Evolutionary conservation across 1,140 invertebrate genomes (phyloP), one percentile per base, ranked within the genome.

Genomic region (Bradynema listronoti): DNA sequence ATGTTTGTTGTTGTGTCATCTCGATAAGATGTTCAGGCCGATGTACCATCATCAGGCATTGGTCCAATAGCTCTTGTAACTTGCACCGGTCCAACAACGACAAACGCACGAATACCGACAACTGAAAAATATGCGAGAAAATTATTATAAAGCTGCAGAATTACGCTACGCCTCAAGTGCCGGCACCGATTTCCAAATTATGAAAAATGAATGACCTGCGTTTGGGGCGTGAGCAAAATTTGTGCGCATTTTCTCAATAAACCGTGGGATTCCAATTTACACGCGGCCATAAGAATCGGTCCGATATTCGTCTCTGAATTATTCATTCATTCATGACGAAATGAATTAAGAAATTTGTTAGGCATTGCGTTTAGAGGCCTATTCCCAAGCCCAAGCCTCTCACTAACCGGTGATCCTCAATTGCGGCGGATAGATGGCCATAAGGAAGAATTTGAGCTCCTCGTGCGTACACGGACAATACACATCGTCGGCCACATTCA

Each of bases 401-500:
- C 11, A 24, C 16, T 22, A 22, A 74, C 72, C 72, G 45, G 66
- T 76, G 29, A 76, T 78, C 46, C 75, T 56, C 19, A 76, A 42
- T 58, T 76, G 73, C 9, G 73, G 73, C 22, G 73, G 73, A 59
- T 78, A 76, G 25, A 78, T 78, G 9, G 73, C 75, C 72, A 76
- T 75, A 11, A 76, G 67, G 52, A 76, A 76, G 7, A 70, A 74
- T 51, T 78, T 78, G 16, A 76, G 49, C 45, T 76, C 73, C 57
- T 76, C 73, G 47, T 75, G 74, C 11, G 72, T 66, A 53, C 75
- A 78, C 4, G 75, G 75, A 39, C 73, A 77, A 42, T 66, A 78
- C 32, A 76, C 58, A 25, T 77, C 68, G 16, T 78, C 75, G 16
- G 61, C 61, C 4, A 32, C 52, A 11, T 63, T 57, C 22, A 66